Conservation (phyloP, 2,888 invertebrate species). For the Vanessa cardui region DNA sequence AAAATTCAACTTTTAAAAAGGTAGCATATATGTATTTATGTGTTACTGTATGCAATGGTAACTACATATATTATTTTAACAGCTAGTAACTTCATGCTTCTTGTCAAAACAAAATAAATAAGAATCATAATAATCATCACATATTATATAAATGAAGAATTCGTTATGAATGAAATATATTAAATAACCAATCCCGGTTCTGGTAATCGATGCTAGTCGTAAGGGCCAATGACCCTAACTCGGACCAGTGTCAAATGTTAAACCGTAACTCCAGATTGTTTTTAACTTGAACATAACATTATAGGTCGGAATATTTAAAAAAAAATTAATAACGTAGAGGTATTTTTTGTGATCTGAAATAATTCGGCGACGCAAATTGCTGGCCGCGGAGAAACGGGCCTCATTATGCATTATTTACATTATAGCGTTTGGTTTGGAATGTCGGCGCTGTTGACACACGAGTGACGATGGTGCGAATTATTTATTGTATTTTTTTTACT, state of each 20-base stretch:
- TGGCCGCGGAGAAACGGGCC: constrained; percentile 14
- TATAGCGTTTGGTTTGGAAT: constrained; percentile 5
- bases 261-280: background rate
- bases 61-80: too few relatives aligned
- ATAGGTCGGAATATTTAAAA: background rate
- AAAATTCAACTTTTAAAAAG: too few relatives aligned
- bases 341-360: too few relatives aligned
- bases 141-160: too few relatives aligned
- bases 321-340: background rate
- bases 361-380: background rate
- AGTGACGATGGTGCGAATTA: background rate
- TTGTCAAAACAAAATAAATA: too few relatives aligned
- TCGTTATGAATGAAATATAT: too few relatives aligned
- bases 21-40: too few relatives aligned
- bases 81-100: too few relatives aligned
- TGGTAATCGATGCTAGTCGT: background rate
- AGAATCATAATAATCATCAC: too few relatives aligned
- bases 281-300: background rate
- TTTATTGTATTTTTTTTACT: background rate
- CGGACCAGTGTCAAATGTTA: too few relatives aligned
- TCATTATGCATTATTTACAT: constrained; percentile 25
- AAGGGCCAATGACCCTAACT: background rate
- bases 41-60: too few relatives aligned
- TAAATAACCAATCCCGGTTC: too few relatives aligned
- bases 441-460: background rate